Evolutionary conservation across 2,113 vertebrate species (phyloP), one percentile per base, ranked within the genome.

Genomic region (Dendropsophus ebraccatus): DNA sequence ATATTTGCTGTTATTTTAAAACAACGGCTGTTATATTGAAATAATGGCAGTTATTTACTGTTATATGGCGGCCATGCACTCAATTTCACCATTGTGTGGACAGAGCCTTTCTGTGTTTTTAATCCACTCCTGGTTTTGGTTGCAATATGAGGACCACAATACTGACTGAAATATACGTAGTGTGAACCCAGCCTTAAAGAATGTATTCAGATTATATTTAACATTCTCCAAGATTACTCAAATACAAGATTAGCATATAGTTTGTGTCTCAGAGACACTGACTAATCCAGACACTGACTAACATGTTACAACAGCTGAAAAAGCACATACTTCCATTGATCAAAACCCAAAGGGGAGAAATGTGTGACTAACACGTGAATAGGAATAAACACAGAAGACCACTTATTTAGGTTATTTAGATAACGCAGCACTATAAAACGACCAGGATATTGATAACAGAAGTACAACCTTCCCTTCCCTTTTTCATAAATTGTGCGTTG

Each of bases 281-380:
- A 86, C 65, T 86, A 80, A 86, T 28, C 84, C 76, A 86, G 84
- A 86, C 84, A 54, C 56, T 86, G 84, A 86, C 76, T 86, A 86
- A 86, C 77, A 86, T 28, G 58, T 70, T 86, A 86, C 62, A 70
- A 17, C 84, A 86, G 65, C 84, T 86, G 25, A 73, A 73, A 86
- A 86, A 80, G 65, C 76, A 86, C 76, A 80, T 69, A 72, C 32
- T 56, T 72, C 79, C 84, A 86, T 81, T 80, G 76, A 86, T 86
- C 65, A 23, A n/a, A 14, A 58, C 60, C 73, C 76, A 86, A 80
- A 84, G 60, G 54, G 56, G 14, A 45, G 49, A 30, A 41, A 35
- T 60, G 70, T 45, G 84, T 86, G 84, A 86, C 76, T 86, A 86
- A 86, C 84, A 81, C 23, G 76, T 72, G 76, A 86, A 80, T 60